Conservation (phyloP, 2,113 vertebrate species). For the Xenopus borealis region DNA sequence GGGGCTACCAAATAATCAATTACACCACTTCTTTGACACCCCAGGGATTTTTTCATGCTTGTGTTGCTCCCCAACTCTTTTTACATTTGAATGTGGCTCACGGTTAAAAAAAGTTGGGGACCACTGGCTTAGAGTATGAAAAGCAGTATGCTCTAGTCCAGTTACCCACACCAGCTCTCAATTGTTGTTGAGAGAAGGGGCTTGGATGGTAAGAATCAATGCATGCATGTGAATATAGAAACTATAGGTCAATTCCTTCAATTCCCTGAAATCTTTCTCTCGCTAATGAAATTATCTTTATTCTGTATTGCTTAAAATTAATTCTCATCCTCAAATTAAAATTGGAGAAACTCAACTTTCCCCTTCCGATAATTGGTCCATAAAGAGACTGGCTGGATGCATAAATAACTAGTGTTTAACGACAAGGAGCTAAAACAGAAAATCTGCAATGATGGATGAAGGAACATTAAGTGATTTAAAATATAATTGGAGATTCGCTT, state of each 20-base stretch:
- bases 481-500: conserved; percentile 38
- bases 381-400: conserved; percentile 36
- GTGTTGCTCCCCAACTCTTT: too few species aligned
- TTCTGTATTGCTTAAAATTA: conserved; percentile 28
- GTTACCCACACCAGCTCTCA: neutral
- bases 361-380: conserved; percentile 41
- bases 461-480: conserved; percentile 42
- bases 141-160: too few species aligned
- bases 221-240: conserved; percentile 17
- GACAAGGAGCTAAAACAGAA: conserved; percentile 32
- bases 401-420: conserved; percentile 39
- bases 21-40: too few species aligned
- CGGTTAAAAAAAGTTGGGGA: too few species aligned
- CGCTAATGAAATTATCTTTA: conserved; percentile 21
- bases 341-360: conserved; percentile 39
- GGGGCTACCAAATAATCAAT: too few species aligned
- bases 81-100: too few species aligned
- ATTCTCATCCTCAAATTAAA: conserved; percentile 29
- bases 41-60: too few species aligned
- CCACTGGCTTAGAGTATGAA: too few species aligned
- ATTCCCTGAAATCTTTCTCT: conserved; percentile 31
- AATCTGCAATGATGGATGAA: conserved; percentile 36
- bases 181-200: too few species aligned
- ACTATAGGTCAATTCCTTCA: conserved; percentile 33
- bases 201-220: too few species aligned